Evolutionary conservation across 2,113 vertebrate species (phyloP).

Genomic region (Microtus pennsylvanicus): DNA sequence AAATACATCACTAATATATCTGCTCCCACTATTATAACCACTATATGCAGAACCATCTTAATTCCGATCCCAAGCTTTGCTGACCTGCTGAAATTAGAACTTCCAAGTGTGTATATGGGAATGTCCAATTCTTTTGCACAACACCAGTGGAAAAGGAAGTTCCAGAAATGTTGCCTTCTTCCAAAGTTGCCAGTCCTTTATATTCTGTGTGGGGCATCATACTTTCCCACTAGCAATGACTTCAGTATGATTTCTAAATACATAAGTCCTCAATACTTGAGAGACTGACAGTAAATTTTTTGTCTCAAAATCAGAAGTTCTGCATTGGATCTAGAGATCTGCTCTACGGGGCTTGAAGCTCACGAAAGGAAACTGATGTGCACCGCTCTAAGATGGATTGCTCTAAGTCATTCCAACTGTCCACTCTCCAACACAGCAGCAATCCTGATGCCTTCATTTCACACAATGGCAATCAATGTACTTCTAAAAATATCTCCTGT

Average conservation of each 20-base stretch:
- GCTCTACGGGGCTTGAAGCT: too few species aligned
- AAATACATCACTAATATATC: background rate
- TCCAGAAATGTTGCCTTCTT: background rate
- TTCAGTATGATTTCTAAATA: background rate
- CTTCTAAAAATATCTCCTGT: background rate
- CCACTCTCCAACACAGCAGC: background rate
- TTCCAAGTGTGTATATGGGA: background rate
- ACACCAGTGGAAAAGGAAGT: background rate
- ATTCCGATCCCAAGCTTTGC: fast-evolving
- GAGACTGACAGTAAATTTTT: background rate
- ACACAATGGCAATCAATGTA: background rate
- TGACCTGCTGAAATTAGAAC: background rate
- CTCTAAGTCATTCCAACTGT: background rate
- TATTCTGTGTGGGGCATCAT: background rate
- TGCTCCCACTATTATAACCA: too few species aligned
- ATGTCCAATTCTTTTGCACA: background rate
- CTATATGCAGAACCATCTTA: background rate
- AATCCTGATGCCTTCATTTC: background rate
- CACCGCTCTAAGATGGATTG: background rate
- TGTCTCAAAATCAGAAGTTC: background rate
- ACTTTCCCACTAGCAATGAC: fast-evolving
- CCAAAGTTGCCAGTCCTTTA: background rate
- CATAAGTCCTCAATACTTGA: background rate
- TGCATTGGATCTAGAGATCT: fast-evolving
- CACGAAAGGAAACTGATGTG: too few species aligned